Evolutionary conservation across 2,888 invertebrate genomes (phyloP).

Genomic region (Onchidella celtica): DNA sequence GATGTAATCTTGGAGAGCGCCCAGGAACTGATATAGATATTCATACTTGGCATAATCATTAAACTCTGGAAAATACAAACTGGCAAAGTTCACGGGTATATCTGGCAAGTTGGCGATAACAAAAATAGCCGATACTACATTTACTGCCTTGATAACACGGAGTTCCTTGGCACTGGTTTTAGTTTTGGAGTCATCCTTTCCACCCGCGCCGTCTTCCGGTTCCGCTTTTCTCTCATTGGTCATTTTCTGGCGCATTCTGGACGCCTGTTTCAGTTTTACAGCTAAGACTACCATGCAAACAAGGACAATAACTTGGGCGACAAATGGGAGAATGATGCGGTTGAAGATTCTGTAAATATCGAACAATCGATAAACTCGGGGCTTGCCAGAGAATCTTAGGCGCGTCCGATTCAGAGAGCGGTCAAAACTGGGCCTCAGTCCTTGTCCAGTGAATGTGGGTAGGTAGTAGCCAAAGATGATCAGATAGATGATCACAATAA

Average conservation of each 20-base stretch:
- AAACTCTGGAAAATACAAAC: background rate
- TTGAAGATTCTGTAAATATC: background rate
- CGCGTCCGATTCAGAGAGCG: background rate
- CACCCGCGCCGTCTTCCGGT: background rate
- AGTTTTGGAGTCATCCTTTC: background rate
- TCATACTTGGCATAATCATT: background rate
- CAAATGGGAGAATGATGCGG: conserved; percentile 1
- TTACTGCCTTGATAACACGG: conserved; percentile 20
- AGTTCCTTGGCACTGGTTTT: background rate
- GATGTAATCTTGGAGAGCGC: conserved; percentile 14
- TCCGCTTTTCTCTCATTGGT: background rate
- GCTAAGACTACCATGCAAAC: background rate
- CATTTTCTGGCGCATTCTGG: background rate
- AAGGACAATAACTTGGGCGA: background rate
- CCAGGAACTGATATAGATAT: background rate
- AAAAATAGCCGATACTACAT: conserved; percentile 21
- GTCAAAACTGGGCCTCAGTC: background rate
- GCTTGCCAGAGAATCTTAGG: background rate
- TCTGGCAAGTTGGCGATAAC: conserved; percentile 27
- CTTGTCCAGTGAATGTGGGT: background rate
- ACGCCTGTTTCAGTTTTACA: conserved; percentile 5
- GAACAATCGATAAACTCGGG: background rate
- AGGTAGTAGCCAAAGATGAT: background rate
- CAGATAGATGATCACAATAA: background rate
- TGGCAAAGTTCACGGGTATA: conserved; percentile 6